Evolutionary conservation across 1,140 invertebrate species (phyloP).

Genomic region (Spodoptera litura): DNA sequence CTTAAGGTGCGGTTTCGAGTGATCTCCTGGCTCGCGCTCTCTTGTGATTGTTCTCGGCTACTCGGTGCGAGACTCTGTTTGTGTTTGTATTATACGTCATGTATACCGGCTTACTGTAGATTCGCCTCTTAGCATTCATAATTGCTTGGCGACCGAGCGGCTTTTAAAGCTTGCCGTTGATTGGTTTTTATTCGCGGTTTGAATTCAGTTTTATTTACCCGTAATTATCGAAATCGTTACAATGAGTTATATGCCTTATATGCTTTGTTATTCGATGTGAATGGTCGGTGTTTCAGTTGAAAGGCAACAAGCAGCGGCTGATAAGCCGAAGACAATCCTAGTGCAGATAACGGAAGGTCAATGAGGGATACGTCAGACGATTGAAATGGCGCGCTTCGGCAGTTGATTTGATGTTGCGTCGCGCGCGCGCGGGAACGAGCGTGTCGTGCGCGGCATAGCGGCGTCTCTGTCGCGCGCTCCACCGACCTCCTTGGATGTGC

Average conservation of each 20-base stretch:
- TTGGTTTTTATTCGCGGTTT: slow-evolving; percentile 65
- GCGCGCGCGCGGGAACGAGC: slow-evolving; percentile 52
- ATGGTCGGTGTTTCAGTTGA: neutral
- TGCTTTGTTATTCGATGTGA: neutral
- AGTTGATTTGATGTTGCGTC: slow-evolving; percentile 54
- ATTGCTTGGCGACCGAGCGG: slow-evolving; percentile 79
- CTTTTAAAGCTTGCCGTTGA: slow-evolving; percentile 80
- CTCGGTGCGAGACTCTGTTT: slow-evolving; percentile 73
- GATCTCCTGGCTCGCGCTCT: slow-evolving; percentile 78
- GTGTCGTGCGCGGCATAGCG: slow-evolving; percentile 46
- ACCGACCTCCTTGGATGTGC: slow-evolving; percentile 84
- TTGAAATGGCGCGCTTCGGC: slow-evolving; percentile 61
- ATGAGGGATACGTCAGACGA: slow-evolving; percentile 77
- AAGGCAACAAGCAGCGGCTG: slow-evolving; percentile 58
- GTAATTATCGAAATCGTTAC: slow-evolving; percentile 38
- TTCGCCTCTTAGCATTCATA: slow-evolving; percentile 83
- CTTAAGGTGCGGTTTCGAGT: slow-evolving; percentile 86
- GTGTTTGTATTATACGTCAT: slow-evolving; percentile 84
- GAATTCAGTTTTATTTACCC: slow-evolving; percentile 43
- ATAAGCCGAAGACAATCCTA: slow-evolving; percentile 75
- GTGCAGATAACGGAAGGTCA: slow-evolving; percentile 83
- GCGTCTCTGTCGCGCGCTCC: slow-evolving; percentile 69
- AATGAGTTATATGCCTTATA: slow-evolving; percentile 26
- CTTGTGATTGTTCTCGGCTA: slow-evolving; percentile 80
- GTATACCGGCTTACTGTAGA: slow-evolving; percentile 83